Percentiles rank a stretch among this genome's conserved stretches.
Conservation (phyloP, 2,888 invertebrate species). For the Drosophila fulvimacula region DNA sequence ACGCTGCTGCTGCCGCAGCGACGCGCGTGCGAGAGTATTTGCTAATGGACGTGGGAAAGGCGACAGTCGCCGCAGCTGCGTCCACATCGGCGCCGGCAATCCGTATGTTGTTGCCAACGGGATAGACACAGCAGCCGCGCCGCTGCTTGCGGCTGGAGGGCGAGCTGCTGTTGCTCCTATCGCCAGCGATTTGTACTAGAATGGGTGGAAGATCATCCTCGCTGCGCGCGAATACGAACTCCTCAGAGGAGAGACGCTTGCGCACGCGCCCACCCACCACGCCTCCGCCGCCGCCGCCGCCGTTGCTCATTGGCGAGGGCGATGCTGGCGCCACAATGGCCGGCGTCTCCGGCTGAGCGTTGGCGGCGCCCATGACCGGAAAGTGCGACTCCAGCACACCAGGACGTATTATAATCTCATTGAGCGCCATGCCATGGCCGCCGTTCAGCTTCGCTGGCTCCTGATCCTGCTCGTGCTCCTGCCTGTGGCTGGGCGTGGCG, state of each 20-base stretch:
- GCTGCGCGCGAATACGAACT: slow-evolving; percentile 83
- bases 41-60: slow-evolving; percentile 69
- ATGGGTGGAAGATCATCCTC: slow-evolving; percentile 87
- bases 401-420: slow-evolving; percentile 71
- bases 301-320: slow-evolving; percentile 51
- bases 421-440: slow-evolving; percentile 19
- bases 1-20: slow-evolving; percentile 34
- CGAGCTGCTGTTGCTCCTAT: slow-evolving; percentile 69
- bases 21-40: slow-evolving; percentile 69
- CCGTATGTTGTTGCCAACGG: slow-evolving; percentile 77
- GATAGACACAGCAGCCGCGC: slow-evolving; percentile 88
- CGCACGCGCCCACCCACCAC: slow-evolving; percentile 77
- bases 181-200: slow-evolving; percentile 84
- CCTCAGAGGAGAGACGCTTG: slow-evolving; percentile 83
- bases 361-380: slow-evolving; percentile 71
- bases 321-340: slow-evolving; percentile 66
- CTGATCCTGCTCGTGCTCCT: no score
- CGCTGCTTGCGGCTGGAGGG: slow-evolving; percentile 87
- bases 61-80: slow-evolving; percentile 36
- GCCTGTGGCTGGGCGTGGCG: slow-evolving; percentile 53
- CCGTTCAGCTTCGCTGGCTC: slow-evolving; percentile 47
- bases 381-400: slow-evolving; percentile 85
- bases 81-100: slow-evolving; percentile 43
- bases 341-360: slow-evolving; percentile 53
- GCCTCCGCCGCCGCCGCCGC: slow-evolving; percentile 54